Conservation (phyloP, 2,113 vertebrate species). For the Pampusana beccarii region DNA sequence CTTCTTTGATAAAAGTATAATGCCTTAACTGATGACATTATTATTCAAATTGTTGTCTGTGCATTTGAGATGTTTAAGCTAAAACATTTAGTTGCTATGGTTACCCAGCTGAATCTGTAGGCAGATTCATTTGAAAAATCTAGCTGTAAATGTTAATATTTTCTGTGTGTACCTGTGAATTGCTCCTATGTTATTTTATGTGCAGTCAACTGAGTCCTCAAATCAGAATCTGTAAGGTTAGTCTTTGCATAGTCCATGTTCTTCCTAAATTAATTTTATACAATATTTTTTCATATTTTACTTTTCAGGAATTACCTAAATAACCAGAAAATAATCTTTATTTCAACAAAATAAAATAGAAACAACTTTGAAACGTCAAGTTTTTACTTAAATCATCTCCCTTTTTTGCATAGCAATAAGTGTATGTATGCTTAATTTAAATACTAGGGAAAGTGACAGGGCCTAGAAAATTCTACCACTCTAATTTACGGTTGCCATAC, state of each 20-base stretch:
- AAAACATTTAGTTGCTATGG: constrained; percentile 58
- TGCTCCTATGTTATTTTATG: neutral
- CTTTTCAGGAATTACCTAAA: neutral
- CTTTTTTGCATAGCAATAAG: neutral
- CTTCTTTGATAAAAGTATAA: constrained; percentile 5
- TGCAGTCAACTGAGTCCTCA: neutral
- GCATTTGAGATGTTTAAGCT: constrained; percentile 39
- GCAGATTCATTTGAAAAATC: constrained; percentile 20
- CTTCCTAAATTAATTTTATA: neutral
- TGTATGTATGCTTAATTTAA: neutral
- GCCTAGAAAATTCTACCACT: neutral
- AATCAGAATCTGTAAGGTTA: neutral
- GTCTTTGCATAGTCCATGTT: neutral
- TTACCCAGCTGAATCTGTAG: constrained; percentile 35
- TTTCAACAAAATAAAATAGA: neutral
- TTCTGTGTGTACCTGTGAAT: constrained; percentile 18
- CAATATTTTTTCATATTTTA: neutral
- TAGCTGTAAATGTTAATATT: constrained; percentile 14
- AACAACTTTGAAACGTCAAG: neutral
- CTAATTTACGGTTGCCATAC: neutral
- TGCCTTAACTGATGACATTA: constrained; percentile 6
- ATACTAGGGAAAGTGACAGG: neutral
- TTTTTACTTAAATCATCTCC: neutral
- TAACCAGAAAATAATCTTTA: neutral
- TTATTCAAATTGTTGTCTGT: constrained; percentile 54